Evolutionary conservation across 35 echinoderm and acorn worm species (phyloP), one percentile per base, ranked within the genome.

Genomic region (Amphiura filiformis): DNA sequence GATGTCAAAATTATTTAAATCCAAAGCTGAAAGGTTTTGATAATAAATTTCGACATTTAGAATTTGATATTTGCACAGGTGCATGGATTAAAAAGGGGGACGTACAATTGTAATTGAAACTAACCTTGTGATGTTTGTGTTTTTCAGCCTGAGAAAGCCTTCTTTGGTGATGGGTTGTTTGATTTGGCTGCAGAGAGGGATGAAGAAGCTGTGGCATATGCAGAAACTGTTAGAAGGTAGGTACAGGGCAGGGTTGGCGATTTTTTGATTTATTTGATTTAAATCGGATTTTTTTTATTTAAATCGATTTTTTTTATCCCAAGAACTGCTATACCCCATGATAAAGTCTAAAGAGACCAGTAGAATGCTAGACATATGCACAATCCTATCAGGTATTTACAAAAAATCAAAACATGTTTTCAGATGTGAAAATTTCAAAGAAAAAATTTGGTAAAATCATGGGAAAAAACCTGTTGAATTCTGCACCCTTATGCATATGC

Each of bases 111-210:
- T 11, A 13, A 77, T 0, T 36, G 38, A 37, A 77, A 32, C 42
- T 20, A 30, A 38, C 0, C 41, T 77, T 35, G 38, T 78, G 26
- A 37, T 26, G 20, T 78, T 32, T 52, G 37, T 39, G n/a, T n/a
- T n/a, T n/a, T n/a, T n/a, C 80, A 98, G 96, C 89, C 96, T 33
- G 90, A 86, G 38, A 88, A 89, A 35, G 92, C 94, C 1, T 98
- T 98, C 84, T 98, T 98, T 84, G 96, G 96, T 40, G 96, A 98
- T 87, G 96, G 96, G 78, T 64, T 98, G 39, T 98, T 94, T 90
- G 96, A 98, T 65, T 75, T 98, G 31, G 61, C 90, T 26, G 79
- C 90, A 14, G 88, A 94, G 30, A 94, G 78, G 47, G 92, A 98
- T 86, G 96, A 98, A 81, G 96, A 98, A 80, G 92, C 82, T 0